These are phyloP conservation scores for Drosophila paramelanica DNA, from an alignment of 2,888 invertebrate genomes.

Conservation along the genomic window DNA sequence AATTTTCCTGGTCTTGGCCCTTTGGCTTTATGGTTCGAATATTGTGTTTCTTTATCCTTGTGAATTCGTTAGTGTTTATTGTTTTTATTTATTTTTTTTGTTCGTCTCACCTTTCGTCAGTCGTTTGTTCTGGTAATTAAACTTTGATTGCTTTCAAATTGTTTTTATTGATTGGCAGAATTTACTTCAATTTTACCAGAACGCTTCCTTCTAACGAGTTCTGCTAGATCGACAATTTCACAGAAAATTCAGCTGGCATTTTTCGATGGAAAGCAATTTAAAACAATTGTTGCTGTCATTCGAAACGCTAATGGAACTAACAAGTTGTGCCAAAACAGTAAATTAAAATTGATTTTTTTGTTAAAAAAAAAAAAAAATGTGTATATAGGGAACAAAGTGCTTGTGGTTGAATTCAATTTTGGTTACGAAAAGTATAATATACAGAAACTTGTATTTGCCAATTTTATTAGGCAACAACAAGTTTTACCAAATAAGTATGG, in stretches of 20 bases:
- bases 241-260: conserved; percentile 19
- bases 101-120: conserved; percentile 51
- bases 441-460: no score
- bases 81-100: conserved; percentile 26
- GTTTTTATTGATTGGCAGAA: conserved; percentile 74
- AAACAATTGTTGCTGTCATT: conserved; percentile 35
- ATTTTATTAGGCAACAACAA: no score
- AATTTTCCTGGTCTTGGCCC: conserved; percentile 27
- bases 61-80: conserved; percentile 63
- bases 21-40: conserved; percentile 59
- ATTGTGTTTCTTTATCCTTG: conserved; percentile 45
- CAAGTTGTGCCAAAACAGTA: conserved; percentile 15
- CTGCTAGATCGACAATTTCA: conserved; percentile 20
- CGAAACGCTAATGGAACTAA: conserved; percentile 34
- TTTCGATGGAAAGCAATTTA: conserved; percentile 24
- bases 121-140: conserved; percentile 73
- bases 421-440: not conserved
- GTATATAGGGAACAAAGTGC: not conserved
- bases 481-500: not conserved
- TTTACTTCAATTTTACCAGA: conserved; percentile 28
- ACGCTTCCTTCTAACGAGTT: conserved; percentile 37
- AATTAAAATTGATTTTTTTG: conserved; percentile 8
- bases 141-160: conserved; percentile 77
- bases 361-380: not conserved
- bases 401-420: not conserved